These are phyloP conservation scores for Erynnis tages DNA, from an alignment of 2,888 invertebrate species.

Conservation along the genomic window DNA sequence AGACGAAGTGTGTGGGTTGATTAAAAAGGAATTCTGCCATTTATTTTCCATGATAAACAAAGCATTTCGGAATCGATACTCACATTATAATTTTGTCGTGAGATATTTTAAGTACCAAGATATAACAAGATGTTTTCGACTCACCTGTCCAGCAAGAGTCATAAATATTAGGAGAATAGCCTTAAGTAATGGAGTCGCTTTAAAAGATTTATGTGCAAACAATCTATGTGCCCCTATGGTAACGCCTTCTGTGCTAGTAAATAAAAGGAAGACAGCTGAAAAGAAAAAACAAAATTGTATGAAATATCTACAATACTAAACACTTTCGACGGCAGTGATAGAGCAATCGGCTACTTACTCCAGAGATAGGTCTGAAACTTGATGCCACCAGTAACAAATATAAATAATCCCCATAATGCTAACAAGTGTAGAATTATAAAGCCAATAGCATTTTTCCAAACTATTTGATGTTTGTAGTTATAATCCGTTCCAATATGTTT, in stretches of 20 bases:
- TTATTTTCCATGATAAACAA: no score
- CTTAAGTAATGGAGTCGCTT: slow-evolving; percentile 84
- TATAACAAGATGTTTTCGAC: not conserved
- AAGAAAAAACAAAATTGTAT: slow-evolving; percentile 25
- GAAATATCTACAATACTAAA: slow-evolving; percentile 57
- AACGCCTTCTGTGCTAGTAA: slow-evolving; percentile 80
- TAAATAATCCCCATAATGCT: slow-evolving; percentile 67
- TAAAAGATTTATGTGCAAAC: slow-evolving; percentile 90
- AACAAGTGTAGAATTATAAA: slow-evolving; percentile 79
- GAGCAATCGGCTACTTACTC: slow-evolving; percentile 46
- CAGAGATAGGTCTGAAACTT: slow-evolving; percentile 44
- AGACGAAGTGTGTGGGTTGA: no score
- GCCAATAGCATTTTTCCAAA: slow-evolving; percentile 83
- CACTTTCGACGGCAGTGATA: no score
- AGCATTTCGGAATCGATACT: no score
- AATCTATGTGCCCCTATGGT: slow-evolving; percentile 91
- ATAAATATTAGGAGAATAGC: slow-evolving; percentile 84
- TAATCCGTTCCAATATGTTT: slow-evolving; percentile 56
- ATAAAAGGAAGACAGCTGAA: slow-evolving; percentile 44
- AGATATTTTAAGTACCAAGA: not conserved
- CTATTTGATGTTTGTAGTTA: slow-evolving; percentile 72
- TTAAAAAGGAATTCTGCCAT: no score
- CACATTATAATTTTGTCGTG: not conserved
- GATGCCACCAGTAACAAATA: slow-evolving; percentile 46
- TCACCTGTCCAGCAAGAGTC: slow-evolving; percentile 89